Evolutionary conservation across 2,888 invertebrate species (phyloP).

Genomic region (Oegoconia quadripuncta): DNA sequence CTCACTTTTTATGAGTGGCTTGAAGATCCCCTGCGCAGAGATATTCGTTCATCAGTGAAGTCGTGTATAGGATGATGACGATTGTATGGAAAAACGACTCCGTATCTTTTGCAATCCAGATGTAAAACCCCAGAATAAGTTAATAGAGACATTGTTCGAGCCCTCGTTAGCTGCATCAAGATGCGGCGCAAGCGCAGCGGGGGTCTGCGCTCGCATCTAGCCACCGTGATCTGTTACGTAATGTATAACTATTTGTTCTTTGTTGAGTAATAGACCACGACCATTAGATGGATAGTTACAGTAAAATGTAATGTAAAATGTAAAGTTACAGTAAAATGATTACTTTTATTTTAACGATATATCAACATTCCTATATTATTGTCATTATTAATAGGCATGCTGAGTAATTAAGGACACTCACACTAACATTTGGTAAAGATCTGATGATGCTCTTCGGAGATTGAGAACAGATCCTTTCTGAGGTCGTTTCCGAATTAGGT

Average conservation of each 20-base stretch:
- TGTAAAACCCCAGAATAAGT: slow-evolving; percentile 62
- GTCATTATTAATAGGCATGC: no score
- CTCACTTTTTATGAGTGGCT: no score
- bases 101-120: slow-evolving; percentile 12
- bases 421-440: no score
- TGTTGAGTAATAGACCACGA: neutral
- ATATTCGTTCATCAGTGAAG: no score
- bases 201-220: slow-evolving; percentile 43
- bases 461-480: no score
- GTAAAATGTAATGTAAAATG: neutral
- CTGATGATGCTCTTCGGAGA: no score
- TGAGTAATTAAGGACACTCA: no score
- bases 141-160: slow-evolving; percentile 77
- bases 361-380: no score
- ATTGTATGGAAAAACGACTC: slow-evolving; percentile 26
- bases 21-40: no score
- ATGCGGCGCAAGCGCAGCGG: slow-evolving; percentile 57
- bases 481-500: no score
- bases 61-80: neutral
- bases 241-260: slow-evolving; percentile 6
- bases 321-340: no score
- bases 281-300: neutral
- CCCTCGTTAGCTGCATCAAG: slow-evolving; percentile 69
- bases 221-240: slow-evolving; percentile 25
- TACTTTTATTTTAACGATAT: no score